Percentiles rank a stretch among this genome's conserved stretches.
phyloP scores from a whole-genome alignment of 2,888 invertebrate genomes.

The Zootermopsis nevadensis region DNA sequence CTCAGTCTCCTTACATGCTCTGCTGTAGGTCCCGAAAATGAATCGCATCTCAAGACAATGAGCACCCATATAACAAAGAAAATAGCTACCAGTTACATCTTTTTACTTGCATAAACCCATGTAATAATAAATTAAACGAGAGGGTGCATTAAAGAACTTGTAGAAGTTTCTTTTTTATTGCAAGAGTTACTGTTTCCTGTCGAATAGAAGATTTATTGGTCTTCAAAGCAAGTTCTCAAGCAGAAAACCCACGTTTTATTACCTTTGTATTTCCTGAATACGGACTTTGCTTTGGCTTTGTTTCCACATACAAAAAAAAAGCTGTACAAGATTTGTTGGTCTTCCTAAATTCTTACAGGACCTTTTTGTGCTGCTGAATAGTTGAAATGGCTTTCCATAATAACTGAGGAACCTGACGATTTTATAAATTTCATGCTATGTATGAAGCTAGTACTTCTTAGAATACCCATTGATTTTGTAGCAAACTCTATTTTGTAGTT shows the following conservation, averaged over 20 bases:
- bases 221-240: background rate
- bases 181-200: slow-evolving; percentile 18
- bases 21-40: background rate
- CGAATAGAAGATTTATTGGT: background rate
- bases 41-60: background rate
- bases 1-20: background rate
- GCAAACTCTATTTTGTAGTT: no score
- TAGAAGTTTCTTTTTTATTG: slow-evolving; percentile 10
- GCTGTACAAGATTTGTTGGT: background rate
- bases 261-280: background rate
- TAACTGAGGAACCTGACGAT: no score
- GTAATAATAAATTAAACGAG: background rate
- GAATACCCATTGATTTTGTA: no score
- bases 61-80: background rate
- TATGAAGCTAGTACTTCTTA: no score
- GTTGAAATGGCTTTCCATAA: no score
- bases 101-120: background rate
- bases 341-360: no score
- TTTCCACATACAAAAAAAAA: background rate
- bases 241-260: background rate
- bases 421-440: no score
- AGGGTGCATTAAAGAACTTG: background rate
- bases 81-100: background rate
- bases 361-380: no score
- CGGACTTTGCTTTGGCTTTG: background rate